Base-by-base conservation (phyloP, 2,888 invertebrate species). In the Polymixis flavicincta region DNA sequence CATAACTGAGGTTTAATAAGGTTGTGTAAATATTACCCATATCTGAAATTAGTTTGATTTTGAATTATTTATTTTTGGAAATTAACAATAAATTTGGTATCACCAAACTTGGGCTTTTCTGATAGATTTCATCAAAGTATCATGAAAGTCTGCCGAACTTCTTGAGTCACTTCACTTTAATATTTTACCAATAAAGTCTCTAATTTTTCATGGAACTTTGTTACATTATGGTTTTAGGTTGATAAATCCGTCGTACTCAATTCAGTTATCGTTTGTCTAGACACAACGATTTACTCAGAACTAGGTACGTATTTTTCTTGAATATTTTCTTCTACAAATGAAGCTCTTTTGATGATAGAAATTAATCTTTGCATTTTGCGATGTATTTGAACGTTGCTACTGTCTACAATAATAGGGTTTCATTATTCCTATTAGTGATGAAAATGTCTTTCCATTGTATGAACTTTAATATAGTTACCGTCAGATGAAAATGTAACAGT, bases 171-270 rank as follows among this genome's bases (percentile, higher is more conserved):
- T 32, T 50, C 19, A 60, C 48, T 25, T n/a, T 28, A 48, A 48
- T 69, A 59, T 45, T 52, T 61, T 42, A 8, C n/a, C 66, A 55
- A 67, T 42, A 19, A 57, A n/a, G 25, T 32, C 32, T 61, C 13
- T 69, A 32, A n/a, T 32, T 48, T 28, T 50, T 50, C 19, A 37
- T 50, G 13, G n/a, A n/a, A 37, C 32, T 13, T n/a, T 17, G 3
- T 3, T 13, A 37, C 14, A 14, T n/a, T 60, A 28, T 37, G 6
- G n/a, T 48, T 48, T n/a, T n/a, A 37, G 37, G 61, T 60, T 60
- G 32, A 37, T 60, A 32, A 60, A 60, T 61, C 22, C 4, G 14
- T 37, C 14, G 37, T 37, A n/a, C 8, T 61, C 13, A 14, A n/a
- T 8, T 32, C 32, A 32, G 4, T 4, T 61, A 22, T 32, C 37